Evolutionary conservation across 2,888 invertebrate genomes (phyloP), one percentile per base, ranked within the genome.

Genomic region (Amblyjoppa fuscipennis): DNA sequence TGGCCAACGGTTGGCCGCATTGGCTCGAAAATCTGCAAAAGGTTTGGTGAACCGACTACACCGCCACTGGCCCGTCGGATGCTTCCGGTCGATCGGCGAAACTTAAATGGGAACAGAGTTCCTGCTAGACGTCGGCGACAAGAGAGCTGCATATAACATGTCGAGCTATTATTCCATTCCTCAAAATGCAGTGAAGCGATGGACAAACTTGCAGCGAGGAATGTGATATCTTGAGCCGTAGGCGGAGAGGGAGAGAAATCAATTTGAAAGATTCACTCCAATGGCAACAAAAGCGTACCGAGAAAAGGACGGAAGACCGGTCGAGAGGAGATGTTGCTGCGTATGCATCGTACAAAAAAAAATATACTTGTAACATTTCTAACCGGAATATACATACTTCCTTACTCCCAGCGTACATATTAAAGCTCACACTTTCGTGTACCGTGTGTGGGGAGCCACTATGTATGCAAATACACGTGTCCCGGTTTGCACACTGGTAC

Each of bases 161-260:
- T 71, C 11, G 51, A 16, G 25, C 34, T 56, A 70, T 31, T 56
- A 41, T 34, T 56, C 53, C 71, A 38, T 71, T 71, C 34, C 53
- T 71, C 71, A 71, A 53, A 31, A 71, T 25, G 28, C 69, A 31
- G 31, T 0, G 56, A 13, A 70, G 51, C 70, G n/a, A 11, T 51
- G 9, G 9, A 25, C 20, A 9, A 41, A n/a, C 41, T 20, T 41
- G 45, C 68, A 38, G 45, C 41, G 4, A 66, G 5, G 34, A 20
- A 41, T 41, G 41, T 3, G 41, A 41, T 41, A 41, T 41, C 41
- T 7, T 2, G 41, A 41, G 41, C 0, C 1, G 20, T 20, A 20
- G 41, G 41, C 41, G 41, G 2, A 9, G 41, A 2, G 41, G 1
- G 5, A 20, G 71, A 56, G 53, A 71, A 71, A 71, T 71, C 71